These are phyloP conservation scores for Apus apus DNA, from an alignment of 2,113 vertebrate genomes.

Conservation along the genomic window DNA sequence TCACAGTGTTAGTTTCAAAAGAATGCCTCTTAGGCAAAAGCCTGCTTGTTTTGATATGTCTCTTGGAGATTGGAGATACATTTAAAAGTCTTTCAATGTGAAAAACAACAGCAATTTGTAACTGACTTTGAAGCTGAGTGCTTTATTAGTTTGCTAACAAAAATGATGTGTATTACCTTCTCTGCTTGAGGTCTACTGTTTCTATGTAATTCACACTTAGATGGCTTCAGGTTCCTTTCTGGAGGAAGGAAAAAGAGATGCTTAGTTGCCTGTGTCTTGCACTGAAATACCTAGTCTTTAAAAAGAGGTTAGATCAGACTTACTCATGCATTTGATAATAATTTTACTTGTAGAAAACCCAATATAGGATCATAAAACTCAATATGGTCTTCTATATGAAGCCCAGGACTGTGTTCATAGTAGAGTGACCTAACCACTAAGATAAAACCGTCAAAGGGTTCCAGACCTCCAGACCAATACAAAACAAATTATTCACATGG, in stretches of 20 bases:
- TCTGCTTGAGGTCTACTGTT: background rate
- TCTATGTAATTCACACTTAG: background rate
- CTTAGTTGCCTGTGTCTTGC: background rate
- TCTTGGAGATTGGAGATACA: rapidly evolving
- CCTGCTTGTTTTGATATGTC: background rate
- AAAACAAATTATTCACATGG: background rate
- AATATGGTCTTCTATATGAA: background rate
- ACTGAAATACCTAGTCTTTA: background rate
- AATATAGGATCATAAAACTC: background rate
- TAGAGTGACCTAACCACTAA: background rate
- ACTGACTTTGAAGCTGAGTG: background rate
- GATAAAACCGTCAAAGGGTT: background rate
- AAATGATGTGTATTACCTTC: background rate
- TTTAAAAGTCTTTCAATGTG: background rate
- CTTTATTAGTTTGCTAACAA: background rate
- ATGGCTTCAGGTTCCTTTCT: background rate
- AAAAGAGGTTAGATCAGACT: background rate
- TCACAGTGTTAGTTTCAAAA: background rate
- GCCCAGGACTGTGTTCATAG: background rate
- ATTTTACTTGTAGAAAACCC: background rate
- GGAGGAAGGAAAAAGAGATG: background rate
- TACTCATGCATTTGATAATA: background rate
- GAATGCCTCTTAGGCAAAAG: background rate
- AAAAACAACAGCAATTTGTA: background rate
- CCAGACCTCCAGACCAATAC: background rate